phyloP scores from a whole-genome alignment of 2,888 invertebrate genomes.

The Cecidostiba fungosa region DNA sequence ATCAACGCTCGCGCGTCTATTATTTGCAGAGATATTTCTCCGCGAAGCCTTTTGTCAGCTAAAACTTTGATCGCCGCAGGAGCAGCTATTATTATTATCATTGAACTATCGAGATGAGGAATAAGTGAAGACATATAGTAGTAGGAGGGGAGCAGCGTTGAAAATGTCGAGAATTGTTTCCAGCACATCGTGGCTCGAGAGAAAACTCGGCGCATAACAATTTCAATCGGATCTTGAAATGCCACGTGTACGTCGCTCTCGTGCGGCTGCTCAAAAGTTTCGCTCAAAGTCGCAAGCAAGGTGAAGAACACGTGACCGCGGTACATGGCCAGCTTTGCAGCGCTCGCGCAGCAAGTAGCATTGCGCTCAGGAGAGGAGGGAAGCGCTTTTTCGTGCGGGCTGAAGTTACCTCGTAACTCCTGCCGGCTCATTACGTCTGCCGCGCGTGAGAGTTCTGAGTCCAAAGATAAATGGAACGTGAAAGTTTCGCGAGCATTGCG shows the following conservation, averaged over 20 bases:
- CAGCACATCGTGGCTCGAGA: constrained; percentile 30
- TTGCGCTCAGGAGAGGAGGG: not conserved
- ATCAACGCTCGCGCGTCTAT: not conserved
- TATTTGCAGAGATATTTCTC: not conserved
- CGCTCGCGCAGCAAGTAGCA: not conserved
- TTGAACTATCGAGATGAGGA: too few species aligned
- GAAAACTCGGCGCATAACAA: constrained; percentile 64
- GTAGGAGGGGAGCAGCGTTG: too few species aligned
- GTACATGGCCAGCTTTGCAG: constrained; percentile 44
- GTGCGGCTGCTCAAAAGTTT: constrained; percentile 38
- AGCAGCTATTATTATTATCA: too few species aligned
- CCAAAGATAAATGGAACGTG: constrained; percentile 67
- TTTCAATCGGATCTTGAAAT: constrained; percentile 65
- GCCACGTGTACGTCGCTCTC: constrained; percentile 64
- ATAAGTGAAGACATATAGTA: too few species aligned
- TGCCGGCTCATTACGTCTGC: constrained; percentile 66
- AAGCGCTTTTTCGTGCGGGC: constrained; percentile 62
- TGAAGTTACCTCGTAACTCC: constrained; percentile 67
- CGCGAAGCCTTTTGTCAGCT: too few species aligned
- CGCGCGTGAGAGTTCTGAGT: constrained; percentile 65
- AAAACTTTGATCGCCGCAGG: too few species aligned
- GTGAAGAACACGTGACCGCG: constrained; percentile 61
- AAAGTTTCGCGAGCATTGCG: constrained; percentile 65
- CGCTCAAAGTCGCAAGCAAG: constrained; percentile 40
- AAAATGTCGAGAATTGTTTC: constrained; percentile 61